These are phyloP conservation scores for Eptatretus burgeri DNA, from an alignment of 2,113 vertebrate genomes.

Conservation along the genomic window DNA sequence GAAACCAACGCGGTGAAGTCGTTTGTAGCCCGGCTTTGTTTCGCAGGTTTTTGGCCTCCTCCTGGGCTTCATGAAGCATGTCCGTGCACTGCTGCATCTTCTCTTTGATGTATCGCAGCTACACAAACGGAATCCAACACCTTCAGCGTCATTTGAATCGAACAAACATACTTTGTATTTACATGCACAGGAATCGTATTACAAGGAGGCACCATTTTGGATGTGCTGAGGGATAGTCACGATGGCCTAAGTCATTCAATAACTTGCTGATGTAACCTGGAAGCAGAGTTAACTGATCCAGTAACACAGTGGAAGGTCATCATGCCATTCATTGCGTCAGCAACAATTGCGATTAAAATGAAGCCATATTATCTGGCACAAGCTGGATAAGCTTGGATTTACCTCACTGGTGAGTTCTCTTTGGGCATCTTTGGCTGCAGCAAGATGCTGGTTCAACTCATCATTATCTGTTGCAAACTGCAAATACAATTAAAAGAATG, in stretches of 20 bases:
- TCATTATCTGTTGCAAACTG: constrained; percentile 35
- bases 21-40: constrained; percentile 36
- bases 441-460: constrained; percentile 37
- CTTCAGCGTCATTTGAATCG: too few species aligned
- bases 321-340: too few species aligned
- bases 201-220: too few species aligned
- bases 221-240: too few species aligned
- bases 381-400: constrained; percentile 3
- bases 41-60: constrained; percentile 36
- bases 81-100: constrained; percentile 31
- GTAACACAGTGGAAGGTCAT: too few species aligned
- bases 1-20: constrained; percentile 20
- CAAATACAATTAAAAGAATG: neutral
- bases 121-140: constrained; percentile 6
- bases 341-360: too few species aligned
- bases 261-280: too few species aligned
- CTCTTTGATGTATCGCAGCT: constrained; percentile 37
- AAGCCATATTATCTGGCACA: too few species aligned
- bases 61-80: constrained; percentile 31
- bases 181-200: too few species aligned
- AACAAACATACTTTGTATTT: too few species aligned
- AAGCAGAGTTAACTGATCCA: too few species aligned
- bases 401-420: constrained; percentile 30
- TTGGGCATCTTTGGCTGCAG: constrained; percentile 21
- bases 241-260: too few species aligned